A percentile compares a stretch with the other conserved stretches of the same genome.
phyloP scores from a whole-genome alignment of 1,140 invertebrate genomes.

The Cataglyphis hispanica region DNA sequence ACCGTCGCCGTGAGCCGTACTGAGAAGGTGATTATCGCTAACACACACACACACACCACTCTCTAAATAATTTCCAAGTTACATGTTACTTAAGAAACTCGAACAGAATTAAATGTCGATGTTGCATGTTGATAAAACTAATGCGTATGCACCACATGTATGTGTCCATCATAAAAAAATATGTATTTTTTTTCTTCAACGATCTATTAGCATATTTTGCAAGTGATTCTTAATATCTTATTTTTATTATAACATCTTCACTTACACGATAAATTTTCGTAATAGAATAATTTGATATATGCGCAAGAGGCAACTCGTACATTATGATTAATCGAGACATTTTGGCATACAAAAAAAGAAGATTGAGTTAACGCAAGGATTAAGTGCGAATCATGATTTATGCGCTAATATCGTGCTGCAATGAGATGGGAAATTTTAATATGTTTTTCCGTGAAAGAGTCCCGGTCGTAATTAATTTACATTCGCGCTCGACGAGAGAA shows the following conservation, averaged over 20 bases:
- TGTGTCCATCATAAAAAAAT: background rate
- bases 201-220: background rate
- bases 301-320: constrained; percentile 11
- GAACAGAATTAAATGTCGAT: constrained; percentile 22
- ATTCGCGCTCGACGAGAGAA: constrained; percentile 73
- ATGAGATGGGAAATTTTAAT: constrained; percentile 77
- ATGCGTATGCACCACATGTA: background rate
- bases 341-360: constrained; percentile 24
- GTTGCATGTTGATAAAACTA: background rate
- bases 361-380: constrained; percentile 45
- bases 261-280: background rate
- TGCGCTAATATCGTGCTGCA: constrained; percentile 79
- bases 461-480: constrained; percentile 81
- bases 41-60: constrained; percentile 8
- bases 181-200: background rate
- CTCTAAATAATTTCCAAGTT: constrained; percentile 11
- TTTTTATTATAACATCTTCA: background rate
- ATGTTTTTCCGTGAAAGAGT: constrained; percentile 79
- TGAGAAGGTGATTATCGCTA: constrained; percentile 42
- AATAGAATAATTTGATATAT: background rate
- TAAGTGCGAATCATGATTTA: constrained; percentile 80
- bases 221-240: background rate
- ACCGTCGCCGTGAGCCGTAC: constrained; percentile 29
- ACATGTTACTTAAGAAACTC: constrained; percentile 21
- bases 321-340: constrained; percentile 43